Conservation (phyloP, 2,113 vertebrate genomes). For the Thunnus thynnus region DNA sequence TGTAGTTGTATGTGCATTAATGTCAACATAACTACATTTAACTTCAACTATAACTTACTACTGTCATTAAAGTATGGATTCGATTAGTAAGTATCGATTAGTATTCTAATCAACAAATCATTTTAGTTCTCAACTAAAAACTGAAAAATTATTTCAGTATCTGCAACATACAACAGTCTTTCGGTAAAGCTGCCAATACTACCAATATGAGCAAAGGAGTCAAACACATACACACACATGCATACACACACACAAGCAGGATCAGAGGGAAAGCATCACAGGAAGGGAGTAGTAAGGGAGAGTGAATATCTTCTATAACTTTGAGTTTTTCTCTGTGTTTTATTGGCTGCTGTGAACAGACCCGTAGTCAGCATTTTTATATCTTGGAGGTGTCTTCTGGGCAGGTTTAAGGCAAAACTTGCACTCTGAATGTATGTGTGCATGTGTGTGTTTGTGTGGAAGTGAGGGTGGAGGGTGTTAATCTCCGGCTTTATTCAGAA, state of each 20-base stretch:
- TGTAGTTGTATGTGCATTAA: too few species aligned
- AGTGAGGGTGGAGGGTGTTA: conserved; percentile 7
- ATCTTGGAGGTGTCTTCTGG: conserved; percentile 58
- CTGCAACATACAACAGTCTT: background rate
- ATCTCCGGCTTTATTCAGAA: conserved; percentile 38
- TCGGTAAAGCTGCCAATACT: conserved; percentile 29
- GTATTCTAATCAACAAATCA: background rate
- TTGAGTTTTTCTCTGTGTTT: conserved; percentile 45
- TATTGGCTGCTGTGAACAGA: conserved; percentile 63
- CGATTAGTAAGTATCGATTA: too few species aligned
- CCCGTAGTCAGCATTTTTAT: conserved; percentile 65
- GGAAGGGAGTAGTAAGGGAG: conserved; percentile 47
- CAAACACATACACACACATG: conserved; percentile 5
- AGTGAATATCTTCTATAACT: conserved; percentile 47
- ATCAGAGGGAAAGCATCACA: conserved; percentile 56
- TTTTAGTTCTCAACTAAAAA: conserved; percentile 16
- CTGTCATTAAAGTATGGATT: too few species aligned
- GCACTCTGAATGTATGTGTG: background rate
- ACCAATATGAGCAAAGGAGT: conserved; percentile 22
- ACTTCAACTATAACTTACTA: too few species aligned
- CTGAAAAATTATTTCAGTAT: background rate
- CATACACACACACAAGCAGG: conserved; percentile 6
- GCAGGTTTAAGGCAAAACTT: conserved; percentile 61
- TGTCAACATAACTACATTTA: too few species aligned
- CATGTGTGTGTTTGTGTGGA: conserved; percentile 5